Percentiles rank a stretch among this genome's conserved stretches.
phyloP scores from a whole-genome alignment of 2,888 invertebrate genomes.

The Cosmopolites sordidus region DNA sequence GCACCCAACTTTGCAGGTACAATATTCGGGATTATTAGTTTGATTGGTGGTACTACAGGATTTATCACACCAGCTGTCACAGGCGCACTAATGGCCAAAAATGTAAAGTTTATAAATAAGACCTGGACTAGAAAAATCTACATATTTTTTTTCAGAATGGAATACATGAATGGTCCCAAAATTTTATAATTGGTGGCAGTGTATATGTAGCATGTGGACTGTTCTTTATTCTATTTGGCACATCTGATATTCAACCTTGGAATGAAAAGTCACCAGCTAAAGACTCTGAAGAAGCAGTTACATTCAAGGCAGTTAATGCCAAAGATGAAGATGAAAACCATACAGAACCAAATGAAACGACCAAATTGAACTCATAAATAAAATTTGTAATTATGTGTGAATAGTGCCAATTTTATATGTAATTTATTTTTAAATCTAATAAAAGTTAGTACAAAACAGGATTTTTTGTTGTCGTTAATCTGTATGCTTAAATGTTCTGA shows the following conservation, averaged over 20 bases:
- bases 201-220: slow-evolving; percentile 42
- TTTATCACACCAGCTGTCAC: slow-evolving; percentile 35
- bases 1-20: slow-evolving; percentile 39
- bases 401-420: background rate
- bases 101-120: slow-evolving; percentile 26
- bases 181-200: slow-evolving; percentile 45
- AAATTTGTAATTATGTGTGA: background rate
- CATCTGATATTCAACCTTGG: slow-evolving; percentile 46
- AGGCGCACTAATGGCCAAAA: slow-evolving; percentile 29
- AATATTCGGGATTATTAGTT: slow-evolving; percentile 37
- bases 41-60: slow-evolving; percentile 36
- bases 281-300: slow-evolving; percentile 10
- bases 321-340: slow-evolving; percentile 5
- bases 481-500: too few species aligned
- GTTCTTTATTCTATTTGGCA: slow-evolving; percentile 45
- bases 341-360: slow-evolving; percentile 9
- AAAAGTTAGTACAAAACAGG: too few species aligned
- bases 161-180: slow-evolving; percentile 44
- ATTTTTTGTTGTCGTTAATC: too few species aligned
- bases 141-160: slow-evolving; percentile 39
- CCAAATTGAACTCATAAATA: slow-evolving; percentile 15
- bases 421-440: slow-evolving; percentile 4
- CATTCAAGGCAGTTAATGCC: slow-evolving; percentile 10
- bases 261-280: slow-evolving; percentile 33
- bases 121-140: background rate